These are phyloP conservation scores for Agonopterix heracliana DNA, from an alignment of 2,888 invertebrate genomes.

Conservation along the genomic window DNA sequence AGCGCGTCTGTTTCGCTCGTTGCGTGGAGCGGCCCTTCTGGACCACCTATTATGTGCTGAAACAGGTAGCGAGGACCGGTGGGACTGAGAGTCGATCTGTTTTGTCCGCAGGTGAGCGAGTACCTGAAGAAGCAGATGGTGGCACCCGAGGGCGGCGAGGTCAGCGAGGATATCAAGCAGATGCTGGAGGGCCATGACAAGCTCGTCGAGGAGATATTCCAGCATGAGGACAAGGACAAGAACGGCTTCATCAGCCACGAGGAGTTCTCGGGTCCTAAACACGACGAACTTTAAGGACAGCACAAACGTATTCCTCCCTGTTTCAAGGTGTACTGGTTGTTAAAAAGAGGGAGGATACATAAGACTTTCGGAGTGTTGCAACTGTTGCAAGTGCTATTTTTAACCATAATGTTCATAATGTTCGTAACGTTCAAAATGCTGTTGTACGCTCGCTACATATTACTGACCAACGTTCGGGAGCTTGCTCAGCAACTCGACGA, in stretches of 20 bases:
- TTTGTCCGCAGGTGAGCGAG: constrained; percentile 84
- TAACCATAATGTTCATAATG: background rate
- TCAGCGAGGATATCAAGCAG: constrained; percentile 85
- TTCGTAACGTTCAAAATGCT: constrained; percentile 8
- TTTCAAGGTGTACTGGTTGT: constrained; percentile 2
- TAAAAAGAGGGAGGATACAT: background rate
- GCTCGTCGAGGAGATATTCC: constrained; percentile 96
- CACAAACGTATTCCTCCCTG: background rate
- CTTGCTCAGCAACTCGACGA: background rate
- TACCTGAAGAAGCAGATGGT: constrained; percentile 95
- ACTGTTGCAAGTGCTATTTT: constrained; percentile 7
- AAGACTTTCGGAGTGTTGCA: constrained; percentile 11
- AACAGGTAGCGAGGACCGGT: too few species aligned
- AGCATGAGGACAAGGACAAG: constrained; percentile 97
- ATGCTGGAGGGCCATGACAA: constrained; percentile 94
- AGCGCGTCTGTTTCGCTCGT: too few species aligned
- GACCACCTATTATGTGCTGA: too few species aligned
- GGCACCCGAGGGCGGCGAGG: constrained; percentile 84
- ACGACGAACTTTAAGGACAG: constrained; percentile 90
- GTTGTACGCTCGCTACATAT: constrained; percentile 5
- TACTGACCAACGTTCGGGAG: constrained; percentile 1
- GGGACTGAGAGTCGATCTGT: constrained; percentile 1
- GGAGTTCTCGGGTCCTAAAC: constrained; percentile 98
- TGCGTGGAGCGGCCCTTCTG: too few species aligned
- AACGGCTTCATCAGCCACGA: constrained; percentile 97